Conservation (phyloP, 2,888 invertebrate species). For the Spodoptera exigua region DNA sequence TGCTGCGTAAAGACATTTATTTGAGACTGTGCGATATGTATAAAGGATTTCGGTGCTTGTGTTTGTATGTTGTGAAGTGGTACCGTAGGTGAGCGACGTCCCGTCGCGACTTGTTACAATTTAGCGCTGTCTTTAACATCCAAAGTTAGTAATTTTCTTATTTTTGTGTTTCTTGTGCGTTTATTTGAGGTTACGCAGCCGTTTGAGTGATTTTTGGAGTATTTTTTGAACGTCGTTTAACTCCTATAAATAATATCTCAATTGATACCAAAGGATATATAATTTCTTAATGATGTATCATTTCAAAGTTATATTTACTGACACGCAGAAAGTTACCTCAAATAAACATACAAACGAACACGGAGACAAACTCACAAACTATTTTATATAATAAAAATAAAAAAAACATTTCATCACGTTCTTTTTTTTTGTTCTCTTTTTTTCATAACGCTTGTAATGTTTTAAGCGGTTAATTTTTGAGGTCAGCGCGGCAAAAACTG, state of each 20-base stretch:
- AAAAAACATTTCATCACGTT: constrained; percentile 39
- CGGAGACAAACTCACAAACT: constrained; percentile 51
- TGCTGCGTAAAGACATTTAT: constrained; percentile 39
- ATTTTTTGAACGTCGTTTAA: too few species aligned
- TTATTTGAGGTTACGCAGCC: constrained; percentile 9
- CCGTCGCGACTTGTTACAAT: constrained; percentile 11
- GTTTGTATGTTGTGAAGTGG: constrained; percentile 26
- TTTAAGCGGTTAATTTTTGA: constrained; percentile 45
- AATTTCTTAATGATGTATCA: too few species aligned
- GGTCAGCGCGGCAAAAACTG: constrained; percentile 20
- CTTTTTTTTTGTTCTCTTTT: constrained; percentile 21
- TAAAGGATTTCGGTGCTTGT: constrained; percentile 26
- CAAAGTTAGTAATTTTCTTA: constrained; percentile 48
- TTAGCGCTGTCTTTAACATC: constrained; percentile 45
- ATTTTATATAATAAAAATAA: constrained; percentile 39
- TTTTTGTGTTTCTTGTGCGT: constrained; percentile 15
- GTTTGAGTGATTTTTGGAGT: too few species aligned
- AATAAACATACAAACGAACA: constrained; percentile 24
- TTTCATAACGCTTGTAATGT: constrained; percentile 49
- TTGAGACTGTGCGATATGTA: constrained; percentile 42
- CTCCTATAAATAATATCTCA: too few species aligned
- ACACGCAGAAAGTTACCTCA: neutral
- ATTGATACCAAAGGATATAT: too few species aligned
- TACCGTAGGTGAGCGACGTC: neutral
- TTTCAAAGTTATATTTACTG: too few species aligned